Base-by-base conservation (phyloP, 2,797 vertebrate species). In the Poecile montanus region DNA sequence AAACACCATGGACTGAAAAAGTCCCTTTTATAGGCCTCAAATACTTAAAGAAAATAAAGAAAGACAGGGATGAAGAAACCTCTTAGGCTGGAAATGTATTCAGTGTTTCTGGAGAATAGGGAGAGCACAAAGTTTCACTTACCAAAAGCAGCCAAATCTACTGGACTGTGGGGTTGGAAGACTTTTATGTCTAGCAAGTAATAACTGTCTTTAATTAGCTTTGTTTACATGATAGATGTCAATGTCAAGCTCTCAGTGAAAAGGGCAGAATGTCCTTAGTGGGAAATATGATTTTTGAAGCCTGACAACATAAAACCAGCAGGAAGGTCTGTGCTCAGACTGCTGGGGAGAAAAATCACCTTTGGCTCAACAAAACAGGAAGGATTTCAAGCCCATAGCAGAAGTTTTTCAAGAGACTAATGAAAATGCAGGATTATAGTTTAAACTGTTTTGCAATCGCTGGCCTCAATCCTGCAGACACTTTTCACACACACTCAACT, bases 401-500 rank as follows among this genome's bases (percentile, higher is more conserved):
- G 51, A 91, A 85, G 22, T 73, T 96, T 93, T 92, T 94, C 66
- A 88, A 92, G 53, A 78, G 90, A 82, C 51, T 71, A 42, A 81
- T 70, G 87, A 86, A 94, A 96, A 93, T 78, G 71, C 73, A 92
- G 87, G 89, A 76, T 93, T 95, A 76, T 9, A 63, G 78, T 65
- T 94, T 77, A 48, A 91, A 90, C 60, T 86, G 76, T 88, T 94
- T 90, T 79, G 95, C 89, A 95, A 71, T 91, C 19, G 0, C 66
- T 94, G 89, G 93, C 94, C 91, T 81, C 56, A 25, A 4, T 86
- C 89, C 85, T 88, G 71, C 67, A 81, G 77, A 57, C 27, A 27
- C 85, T 96, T 90, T 85, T 91, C 79, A 81, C 79, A 72, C 20
- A 6, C 10, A 7, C 77, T 85, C 62, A 30, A 21, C 51, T 79